Evolutionary conservation across 1,140 invertebrate species (phyloP).

Genomic region (Magallana ariakensis): DNA sequence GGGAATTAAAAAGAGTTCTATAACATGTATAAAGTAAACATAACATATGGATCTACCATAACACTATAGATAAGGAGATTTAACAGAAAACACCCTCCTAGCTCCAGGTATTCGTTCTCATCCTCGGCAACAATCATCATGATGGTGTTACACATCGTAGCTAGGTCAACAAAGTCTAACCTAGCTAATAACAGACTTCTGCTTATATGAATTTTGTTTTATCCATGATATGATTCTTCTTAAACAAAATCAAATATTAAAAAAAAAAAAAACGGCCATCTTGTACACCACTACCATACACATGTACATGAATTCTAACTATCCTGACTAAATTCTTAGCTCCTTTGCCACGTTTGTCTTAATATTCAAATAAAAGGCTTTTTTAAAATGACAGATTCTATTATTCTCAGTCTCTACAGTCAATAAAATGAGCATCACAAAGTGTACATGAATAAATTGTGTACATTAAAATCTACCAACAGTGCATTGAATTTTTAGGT

Average conservation of each 20-base stretch:
- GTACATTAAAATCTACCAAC: too few species aligned
- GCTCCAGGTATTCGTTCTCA: not conserved
- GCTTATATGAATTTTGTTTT: not conserved
- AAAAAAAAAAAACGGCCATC: too few species aligned
- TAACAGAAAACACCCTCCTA: constrained; percentile 30
- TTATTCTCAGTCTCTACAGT: too few species aligned
- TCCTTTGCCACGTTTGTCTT: too few species aligned
- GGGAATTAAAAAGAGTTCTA: constrained; percentile 24
- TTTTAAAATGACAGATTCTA: too few species aligned
- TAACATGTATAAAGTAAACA: constrained; percentile 28
- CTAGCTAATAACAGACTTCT: not conserved
- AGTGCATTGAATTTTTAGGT: too few species aligned
- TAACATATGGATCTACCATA: constrained; percentile 33
- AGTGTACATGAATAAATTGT: too few species aligned
- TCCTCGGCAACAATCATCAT: constrained; percentile 1
- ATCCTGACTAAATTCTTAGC: too few species aligned
- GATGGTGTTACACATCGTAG: not conserved
- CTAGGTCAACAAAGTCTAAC: not conserved
- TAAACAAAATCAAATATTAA: not conserved
- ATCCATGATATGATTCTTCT: not conserved
- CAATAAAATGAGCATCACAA: too few species aligned
- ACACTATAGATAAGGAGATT: constrained; percentile 1
- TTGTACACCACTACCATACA: too few species aligned
- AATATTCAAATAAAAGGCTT: too few species aligned
- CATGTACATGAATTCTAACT: too few species aligned